Percentiles rank a stretch among this genome's conserved stretches.
Conservation (phyloP, 2,797 vertebrate species). For the Aphelocoma californica region DNA sequence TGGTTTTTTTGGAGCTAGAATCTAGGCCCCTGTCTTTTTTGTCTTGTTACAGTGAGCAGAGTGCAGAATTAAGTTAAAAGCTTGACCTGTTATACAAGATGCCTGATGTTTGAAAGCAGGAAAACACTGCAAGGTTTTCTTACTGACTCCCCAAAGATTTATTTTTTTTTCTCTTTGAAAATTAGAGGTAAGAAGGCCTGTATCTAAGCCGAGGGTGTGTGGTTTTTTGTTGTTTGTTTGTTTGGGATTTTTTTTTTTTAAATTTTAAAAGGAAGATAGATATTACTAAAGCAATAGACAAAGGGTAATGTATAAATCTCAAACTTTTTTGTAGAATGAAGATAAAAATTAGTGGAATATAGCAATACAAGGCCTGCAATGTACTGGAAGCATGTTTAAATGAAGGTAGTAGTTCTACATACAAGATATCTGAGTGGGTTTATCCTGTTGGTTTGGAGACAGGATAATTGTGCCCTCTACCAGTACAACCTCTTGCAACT, state of each 20-base stretch:
- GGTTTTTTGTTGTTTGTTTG: rapidly evolving
- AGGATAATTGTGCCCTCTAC: background rate
- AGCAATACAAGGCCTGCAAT: background rate
- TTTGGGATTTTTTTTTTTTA: background rate
- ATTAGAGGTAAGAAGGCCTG: background rate
- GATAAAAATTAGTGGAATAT: background rate
- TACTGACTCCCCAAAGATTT: background rate
- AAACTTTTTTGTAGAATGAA: background rate
- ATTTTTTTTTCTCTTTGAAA: background rate
- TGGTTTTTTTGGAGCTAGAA: conserved; percentile 16
- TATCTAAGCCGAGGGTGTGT: background rate
- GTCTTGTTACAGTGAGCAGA: background rate
- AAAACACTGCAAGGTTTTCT: background rate
- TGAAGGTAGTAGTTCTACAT: background rate
- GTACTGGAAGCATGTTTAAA: background rate
- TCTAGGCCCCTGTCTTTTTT: background rate
- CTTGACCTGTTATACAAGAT: background rate
- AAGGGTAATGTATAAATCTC: background rate
- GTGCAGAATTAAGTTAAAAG: background rate
- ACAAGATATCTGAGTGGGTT: background rate
- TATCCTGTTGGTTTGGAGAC: background rate
- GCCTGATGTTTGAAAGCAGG: conserved; percentile 8
- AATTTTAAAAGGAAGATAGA: background rate
- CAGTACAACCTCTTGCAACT: background rate
- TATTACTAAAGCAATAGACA: background rate